Percentiles rank a stretch among this genome's conserved stretches.
Evolutionary conservation across 2,888 invertebrate genomes (phyloP).

Genomic region (Digitonthophagus gazella): DNA sequence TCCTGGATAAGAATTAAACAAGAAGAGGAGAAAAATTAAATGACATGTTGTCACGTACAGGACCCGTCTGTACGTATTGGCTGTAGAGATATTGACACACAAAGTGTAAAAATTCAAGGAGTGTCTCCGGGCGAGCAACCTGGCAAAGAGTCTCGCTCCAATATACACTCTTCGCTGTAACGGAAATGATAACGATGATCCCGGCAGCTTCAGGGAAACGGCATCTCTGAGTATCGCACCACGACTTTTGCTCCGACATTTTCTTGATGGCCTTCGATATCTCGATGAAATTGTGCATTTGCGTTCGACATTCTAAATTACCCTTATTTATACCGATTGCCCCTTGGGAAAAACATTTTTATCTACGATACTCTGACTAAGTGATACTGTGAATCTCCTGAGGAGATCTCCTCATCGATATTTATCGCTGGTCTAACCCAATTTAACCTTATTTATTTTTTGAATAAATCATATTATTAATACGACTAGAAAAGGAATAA

Average conservation of each 20-base stretch:
- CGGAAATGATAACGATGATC: not conserved
- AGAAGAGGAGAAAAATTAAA: not conserved
- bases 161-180: not conserved
- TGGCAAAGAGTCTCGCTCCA: not conserved
- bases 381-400: not conserved
- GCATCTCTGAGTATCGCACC: not conserved
- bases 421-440: not conserved
- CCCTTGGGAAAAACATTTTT: not conserved
- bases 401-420: too few relatives aligned
- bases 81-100: not conserved
- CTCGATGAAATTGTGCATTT: not conserved
- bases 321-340: not conserved
- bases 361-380: not conserved
- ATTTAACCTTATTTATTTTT: too few relatives aligned
- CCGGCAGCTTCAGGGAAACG: not conserved
- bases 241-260: not conserved
- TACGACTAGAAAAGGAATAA: too few relatives aligned
- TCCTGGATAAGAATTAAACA: too few relatives aligned
- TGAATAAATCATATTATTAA: too few relatives aligned
- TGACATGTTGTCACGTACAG: not conserved
- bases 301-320: not conserved
- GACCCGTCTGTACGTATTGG: not conserved
- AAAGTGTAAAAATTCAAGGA: not conserved
- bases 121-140: not conserved
- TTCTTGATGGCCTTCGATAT: not conserved